Conservation (phyloP, 2,113 vertebrate genomes). For the Astur gentilis region DNA sequence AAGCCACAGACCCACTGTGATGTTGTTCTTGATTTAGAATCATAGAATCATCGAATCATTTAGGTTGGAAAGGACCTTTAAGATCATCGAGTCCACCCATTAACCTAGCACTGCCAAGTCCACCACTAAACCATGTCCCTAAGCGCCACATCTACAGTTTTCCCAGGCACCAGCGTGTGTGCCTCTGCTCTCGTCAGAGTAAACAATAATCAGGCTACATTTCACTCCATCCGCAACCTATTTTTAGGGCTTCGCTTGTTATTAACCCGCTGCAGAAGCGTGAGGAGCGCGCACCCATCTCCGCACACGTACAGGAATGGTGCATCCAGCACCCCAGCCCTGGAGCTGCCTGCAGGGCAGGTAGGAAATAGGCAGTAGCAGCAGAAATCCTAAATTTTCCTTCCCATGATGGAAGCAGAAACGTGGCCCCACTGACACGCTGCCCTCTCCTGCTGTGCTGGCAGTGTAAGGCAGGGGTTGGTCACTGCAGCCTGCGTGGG, state of each 20-base stretch:
- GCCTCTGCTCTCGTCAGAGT: neutral
- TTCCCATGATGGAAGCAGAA: neutral
- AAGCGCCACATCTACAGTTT: neutral
- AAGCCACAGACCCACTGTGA: neutral
- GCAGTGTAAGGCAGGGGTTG: neutral
- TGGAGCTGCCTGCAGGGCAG: neutral
- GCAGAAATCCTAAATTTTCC: neutral
- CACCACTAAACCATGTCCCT: neutral
- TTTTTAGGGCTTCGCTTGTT: neutral
- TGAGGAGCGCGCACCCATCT: neutral
- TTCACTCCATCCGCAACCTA: neutral
- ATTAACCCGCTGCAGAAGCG: neutral
- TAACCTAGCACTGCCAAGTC: neutral
- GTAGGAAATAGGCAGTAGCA: neutral
- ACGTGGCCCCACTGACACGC: neutral
- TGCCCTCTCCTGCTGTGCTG: neutral
- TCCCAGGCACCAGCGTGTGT: neutral
- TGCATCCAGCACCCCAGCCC: neutral
- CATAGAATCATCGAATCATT: neutral
- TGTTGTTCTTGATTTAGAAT: neutral
- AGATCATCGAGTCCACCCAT: neutral
- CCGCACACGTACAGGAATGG: neutral
- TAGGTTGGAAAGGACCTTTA: neutral
- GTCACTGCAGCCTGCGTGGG: neutral
- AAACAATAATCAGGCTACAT: neutral